Conservation (phyloP, 2,888 invertebrate species). For the Achlya flavicornis region DNA sequence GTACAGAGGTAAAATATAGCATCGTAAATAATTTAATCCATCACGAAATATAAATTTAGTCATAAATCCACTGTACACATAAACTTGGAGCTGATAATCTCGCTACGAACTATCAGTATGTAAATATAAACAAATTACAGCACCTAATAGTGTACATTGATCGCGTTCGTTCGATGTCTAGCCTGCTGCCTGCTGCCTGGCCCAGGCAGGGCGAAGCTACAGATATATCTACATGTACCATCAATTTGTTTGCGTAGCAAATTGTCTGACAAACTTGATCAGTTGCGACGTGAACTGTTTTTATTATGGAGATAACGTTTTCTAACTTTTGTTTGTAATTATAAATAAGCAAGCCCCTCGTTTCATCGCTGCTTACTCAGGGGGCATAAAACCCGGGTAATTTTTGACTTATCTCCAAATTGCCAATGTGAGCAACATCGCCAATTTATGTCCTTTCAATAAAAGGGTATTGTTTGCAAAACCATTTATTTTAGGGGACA, state of each 20-base stretch:
- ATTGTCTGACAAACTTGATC: conserved; percentile 12
- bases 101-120: conserved; percentile 37
- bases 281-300: conserved; percentile 7
- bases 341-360: not conserved
- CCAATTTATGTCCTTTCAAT: not conserved
- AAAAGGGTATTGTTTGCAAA: not conserved
- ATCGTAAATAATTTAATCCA: conserved; percentile 1
- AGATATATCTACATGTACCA: conserved; percentile 4
- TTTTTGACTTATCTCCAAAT: not conserved
- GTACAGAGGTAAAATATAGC: not conserved
- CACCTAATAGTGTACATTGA: conserved; percentile 41
- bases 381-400: not conserved
- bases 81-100: conserved; percentile 28
- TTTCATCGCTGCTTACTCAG: not conserved
- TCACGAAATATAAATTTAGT: conserved; percentile 1
- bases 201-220: not conserved
- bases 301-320: conserved; percentile 5
- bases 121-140: conserved; percentile 49
- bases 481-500: not conserved
- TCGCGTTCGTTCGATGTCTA: conserved; percentile 23
- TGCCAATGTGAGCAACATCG: not conserved
- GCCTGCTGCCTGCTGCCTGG: conserved; percentile 4
- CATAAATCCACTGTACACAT: not conserved
- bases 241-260: conserved; percentile 12
- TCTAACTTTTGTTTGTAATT: not conserved